These are phyloP conservation scores for Smutsia temminckii DNA, from an alignment of 2,797 vertebrate species.

Conservation along the genomic window DNA sequence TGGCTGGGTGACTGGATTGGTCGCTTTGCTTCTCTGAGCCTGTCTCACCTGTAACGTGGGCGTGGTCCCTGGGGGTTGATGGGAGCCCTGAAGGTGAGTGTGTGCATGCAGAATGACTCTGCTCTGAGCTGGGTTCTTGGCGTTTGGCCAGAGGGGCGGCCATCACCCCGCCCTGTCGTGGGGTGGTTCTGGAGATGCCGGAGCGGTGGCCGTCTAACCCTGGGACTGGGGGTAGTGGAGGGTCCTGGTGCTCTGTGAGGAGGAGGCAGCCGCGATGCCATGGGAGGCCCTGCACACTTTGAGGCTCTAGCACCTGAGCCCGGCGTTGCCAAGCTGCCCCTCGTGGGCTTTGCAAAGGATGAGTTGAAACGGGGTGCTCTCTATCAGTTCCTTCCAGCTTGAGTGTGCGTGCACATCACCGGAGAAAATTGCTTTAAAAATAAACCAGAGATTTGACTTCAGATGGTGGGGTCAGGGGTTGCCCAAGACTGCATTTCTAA, in stretches of 20 bases:
- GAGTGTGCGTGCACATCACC: rapidly evolving
- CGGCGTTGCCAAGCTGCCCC: not conserved
- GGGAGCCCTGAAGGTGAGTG: not conserved
- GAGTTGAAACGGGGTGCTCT: rapidly evolving
- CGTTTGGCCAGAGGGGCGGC: not conserved
- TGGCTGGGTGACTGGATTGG: not conserved
- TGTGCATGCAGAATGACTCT: rapidly evolving
- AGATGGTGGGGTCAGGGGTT: too few species aligned
- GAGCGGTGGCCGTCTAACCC: not conserved
- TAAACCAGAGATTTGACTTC: too few species aligned
- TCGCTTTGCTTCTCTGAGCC: not conserved
- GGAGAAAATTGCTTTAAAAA: not conserved
- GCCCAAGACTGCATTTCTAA: not conserved
- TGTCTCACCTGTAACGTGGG: too few species aligned
- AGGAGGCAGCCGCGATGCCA: rapidly evolving
- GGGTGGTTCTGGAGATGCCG: too few species aligned
- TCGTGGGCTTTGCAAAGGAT: not conserved
- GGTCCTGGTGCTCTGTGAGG: not conserved
- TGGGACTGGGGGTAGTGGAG: not conserved
- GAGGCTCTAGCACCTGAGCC: not conserved
- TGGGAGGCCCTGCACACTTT: not conserved
- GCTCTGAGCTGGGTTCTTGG: not conserved
- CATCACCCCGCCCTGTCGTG: rapidly evolving
- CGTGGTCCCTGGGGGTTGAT: rapidly evolving
- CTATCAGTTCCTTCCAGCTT: rapidly evolving